Base-by-base conservation (phyloP, 2,113 vertebrate species). In the Rostratula benghalensis region DNA sequence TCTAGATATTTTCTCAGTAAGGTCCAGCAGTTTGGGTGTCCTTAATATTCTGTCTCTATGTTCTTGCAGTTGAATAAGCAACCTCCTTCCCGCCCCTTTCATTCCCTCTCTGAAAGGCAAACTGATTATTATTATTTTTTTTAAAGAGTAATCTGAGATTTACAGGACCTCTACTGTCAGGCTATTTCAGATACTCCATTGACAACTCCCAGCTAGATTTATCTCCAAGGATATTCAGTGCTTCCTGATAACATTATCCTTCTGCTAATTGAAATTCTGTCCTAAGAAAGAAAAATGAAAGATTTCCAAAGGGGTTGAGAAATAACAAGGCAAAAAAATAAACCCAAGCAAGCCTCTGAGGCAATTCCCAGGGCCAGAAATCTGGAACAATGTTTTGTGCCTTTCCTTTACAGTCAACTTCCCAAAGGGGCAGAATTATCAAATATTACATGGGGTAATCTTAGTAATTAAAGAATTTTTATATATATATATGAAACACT, bases 231-330 rank as follows among this genome's bases (percentile, higher is more conserved):
- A 77, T 89, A 67, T 86, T 94, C 83, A 65, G 31, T 67, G 54
- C 28, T 60, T 97, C 37, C 60, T 24, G 6, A 83, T 75, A 85
- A 60, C 74, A 85, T 95, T 85, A 73, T 94, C 81, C 87, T 91
- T 91, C 60, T 68, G 19, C 53, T 94, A 95, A 95, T 87, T 95
- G 89, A 95, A 95, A 87, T 87, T 89, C 87, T 78, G 57, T 71
- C 81, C 74, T 69, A 31, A 89, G 78, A 65, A 94, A 87, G 41
- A 53, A 87, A 93, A 84, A 84, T 1, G 11, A 68, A 61, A 78
- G 31, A 75, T 93, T 79, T 94, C 57, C 61, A 69, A 89, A 82
- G 45, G 3, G 28, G 20, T 7, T 46, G 84, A 89, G 61, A 89
- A 95, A 87, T 30, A 89, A n/a, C 37, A 81, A 87, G 14, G 30